Evolutionary conservation across 1,140 invertebrate species (phyloP), one percentile per base, ranked within the genome.

Genomic region (Venturia canescens): DNA sequence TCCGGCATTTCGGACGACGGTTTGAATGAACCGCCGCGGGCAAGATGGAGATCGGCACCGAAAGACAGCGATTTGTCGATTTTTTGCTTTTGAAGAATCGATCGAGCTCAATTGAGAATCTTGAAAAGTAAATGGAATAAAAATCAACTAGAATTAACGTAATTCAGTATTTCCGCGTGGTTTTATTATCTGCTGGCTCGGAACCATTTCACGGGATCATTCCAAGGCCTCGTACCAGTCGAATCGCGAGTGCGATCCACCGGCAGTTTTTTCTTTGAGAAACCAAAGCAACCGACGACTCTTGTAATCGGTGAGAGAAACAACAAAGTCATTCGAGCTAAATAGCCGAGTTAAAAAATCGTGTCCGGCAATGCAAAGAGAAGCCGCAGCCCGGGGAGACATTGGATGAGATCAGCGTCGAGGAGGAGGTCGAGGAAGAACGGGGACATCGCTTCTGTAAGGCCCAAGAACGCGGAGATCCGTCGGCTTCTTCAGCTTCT

Each of bases 61-160:
- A n/a, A n/a, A n/a, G n/a, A 34, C 31, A 34, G 31, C 31, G 31
- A 34, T 3, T 34, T 34, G 31, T 7, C 29, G 69, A 44, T 34
- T 3, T 7, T 71, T n/a, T n/a, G n/a, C 6, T 44, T 44, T 44
- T 71, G 31, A 21, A 27, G 6, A 38, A 69, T n/a, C 7, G 69
- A 71, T 44, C 69, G 31, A 71, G 44, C 66, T 69, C 31, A 31
- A 69, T 69, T 27, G 31, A 27, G 66, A 15, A n/a, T 27, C 29
- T 16, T 3, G 3, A 15, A 53, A 53, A 16, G 15, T 53, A n/a
- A 2, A 53, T 15, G 11, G 15, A 53, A 53, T 4, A 16, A 53
- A 53, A 53, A 53, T 34, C 31, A 34, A 34, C n/a, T n/a, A n/a
- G n/a, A n/a, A n/a, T n/a, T n/a, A n/a, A n/a, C n/a, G 31, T 34